Base-by-base conservation (phyloP, 2,797 vertebrate species). In the Apodemus agrarius region DNA sequence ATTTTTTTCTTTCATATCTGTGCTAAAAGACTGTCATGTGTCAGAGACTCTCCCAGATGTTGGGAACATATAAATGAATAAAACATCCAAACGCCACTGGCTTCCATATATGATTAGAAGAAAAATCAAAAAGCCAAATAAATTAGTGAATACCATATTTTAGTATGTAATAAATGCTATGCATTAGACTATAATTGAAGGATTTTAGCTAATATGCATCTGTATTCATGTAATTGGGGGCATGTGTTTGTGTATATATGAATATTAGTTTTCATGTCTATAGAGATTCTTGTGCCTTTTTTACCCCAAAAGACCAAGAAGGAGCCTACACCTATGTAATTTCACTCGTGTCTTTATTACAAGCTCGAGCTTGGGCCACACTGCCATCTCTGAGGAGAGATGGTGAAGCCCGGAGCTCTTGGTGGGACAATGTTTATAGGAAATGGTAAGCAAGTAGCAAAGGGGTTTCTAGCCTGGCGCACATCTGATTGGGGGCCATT, bases 11-110 rank as follows among this genome's bases (percentile, higher is more conserved):
- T 82, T 3, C 3, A 79, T 21, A 43, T 86, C 81, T 34, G 10
- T 26, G 59, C 6, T 93, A 29, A 95, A 92, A 57, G 59, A 89
- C 54, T 91, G 37, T 65, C 16, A 87, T 16, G 16, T 59, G 9
- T 49, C 37, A 72, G 29, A 69, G 74, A 89, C 14, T 89, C 3
- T 79, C 92, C 43, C 43, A 43, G 43, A 43, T 43, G 43, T 43
- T 43, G 43, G 43, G 43, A 43, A 43, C 43, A 43, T 43, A n/a
- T n/a, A n/a, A 72, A 72, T 95, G 85, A 95, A 92, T 40, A 94
- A 90, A 87, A 46, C 19, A 83, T 12, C 6, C 34, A 82, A 93
- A 76, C 84, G 74, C 14, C 17, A 67, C 37, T 74, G 52, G 90
- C 57, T 92, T 76, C 37, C 3, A 63, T 74, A 14, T 40, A 89